A percentile compares a stretch with the other conserved stretches of the same genome.
phyloP scores from a whole-genome alignment of 1,140 invertebrate genomes.

The Drosophila lacertosa region DNA sequence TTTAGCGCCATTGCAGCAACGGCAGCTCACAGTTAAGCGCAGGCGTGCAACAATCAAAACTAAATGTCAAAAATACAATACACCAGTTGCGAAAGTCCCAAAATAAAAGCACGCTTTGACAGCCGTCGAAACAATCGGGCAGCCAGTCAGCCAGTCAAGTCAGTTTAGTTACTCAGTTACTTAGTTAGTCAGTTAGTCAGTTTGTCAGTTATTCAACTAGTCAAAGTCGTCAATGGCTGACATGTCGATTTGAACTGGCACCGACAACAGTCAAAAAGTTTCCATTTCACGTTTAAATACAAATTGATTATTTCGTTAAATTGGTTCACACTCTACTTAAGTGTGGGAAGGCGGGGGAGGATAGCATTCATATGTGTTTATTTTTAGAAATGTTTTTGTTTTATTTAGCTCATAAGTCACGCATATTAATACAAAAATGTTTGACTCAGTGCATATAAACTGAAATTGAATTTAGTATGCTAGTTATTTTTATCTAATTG shows the following conservation, averaged over 20 bases:
- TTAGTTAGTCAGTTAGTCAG: constrained; percentile 46
- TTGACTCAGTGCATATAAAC: too few relatives aligned
- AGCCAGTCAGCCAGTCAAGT: constrained; percentile 7
- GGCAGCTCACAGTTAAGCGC: constrained; percentile 27
- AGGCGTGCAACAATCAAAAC: constrained; percentile 58
- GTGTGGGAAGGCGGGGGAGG: too few relatives aligned
- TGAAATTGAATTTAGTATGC: not conserved
- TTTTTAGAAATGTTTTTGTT: too few relatives aligned
- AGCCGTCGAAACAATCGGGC: constrained; percentile 27
- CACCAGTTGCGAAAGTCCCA: constrained; percentile 2
- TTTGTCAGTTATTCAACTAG: constrained; percentile 41
- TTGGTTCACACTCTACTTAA: not conserved
- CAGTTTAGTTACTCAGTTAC: constrained; percentile 20
- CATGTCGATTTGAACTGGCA: constrained; percentile 19
- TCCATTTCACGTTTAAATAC: not conserved
- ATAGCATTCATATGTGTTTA: too few relatives aligned
- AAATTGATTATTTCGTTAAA: constrained; percentile 10
- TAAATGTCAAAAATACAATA: constrained; percentile 57
- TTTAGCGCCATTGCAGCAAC: constrained; percentile 37
- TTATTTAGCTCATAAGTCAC: too few relatives aligned
- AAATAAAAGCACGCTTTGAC: constrained; percentile 8
- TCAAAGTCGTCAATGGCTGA: constrained; percentile 34
- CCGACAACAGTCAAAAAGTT: not conserved
- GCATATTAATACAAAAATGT: too few relatives aligned
- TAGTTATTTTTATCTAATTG: not conserved